These are phyloP conservation scores for Ovis canadensis DNA, from an alignment of 2,113 vertebrate species.

Conservation along the genomic window DNA sequence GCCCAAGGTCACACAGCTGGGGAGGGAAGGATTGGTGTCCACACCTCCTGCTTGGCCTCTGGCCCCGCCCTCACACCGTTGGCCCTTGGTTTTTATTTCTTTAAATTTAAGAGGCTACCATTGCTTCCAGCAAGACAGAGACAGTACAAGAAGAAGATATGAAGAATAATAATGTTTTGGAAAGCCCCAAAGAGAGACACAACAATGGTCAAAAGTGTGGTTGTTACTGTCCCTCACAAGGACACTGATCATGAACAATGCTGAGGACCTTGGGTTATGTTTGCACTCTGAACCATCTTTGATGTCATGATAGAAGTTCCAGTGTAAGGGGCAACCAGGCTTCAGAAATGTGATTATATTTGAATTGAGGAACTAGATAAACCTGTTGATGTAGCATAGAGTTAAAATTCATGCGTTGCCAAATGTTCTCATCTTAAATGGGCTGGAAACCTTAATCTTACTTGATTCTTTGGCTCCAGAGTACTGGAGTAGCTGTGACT, in stretches of 20 bases:
- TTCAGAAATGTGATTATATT: neutral
- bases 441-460: neutral
- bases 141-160: neutral
- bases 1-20: neutral
- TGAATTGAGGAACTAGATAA: neutral
- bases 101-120: neutral
- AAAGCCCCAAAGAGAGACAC: neutral
- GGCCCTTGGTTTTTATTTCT: neutral
- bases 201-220: neutral
- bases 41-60: fast-evolving
- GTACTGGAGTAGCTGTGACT: neutral
- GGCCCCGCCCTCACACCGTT: neutral
- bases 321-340: neutral
- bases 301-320: neutral
- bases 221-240: neutral
- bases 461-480: neutral
- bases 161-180: neutral
- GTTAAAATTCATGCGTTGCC: neutral
- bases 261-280: neutral
- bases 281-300: neutral
- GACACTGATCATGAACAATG: neutral
- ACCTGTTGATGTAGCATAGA: neutral
- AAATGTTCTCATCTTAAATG: neutral
- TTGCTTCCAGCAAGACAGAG: neutral
- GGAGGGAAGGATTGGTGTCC: neutral